These are phyloP conservation scores for Galago senegalensis DNA, from an alignment of 2,797 vertebrate species.

Conservation along the genomic window DNA sequence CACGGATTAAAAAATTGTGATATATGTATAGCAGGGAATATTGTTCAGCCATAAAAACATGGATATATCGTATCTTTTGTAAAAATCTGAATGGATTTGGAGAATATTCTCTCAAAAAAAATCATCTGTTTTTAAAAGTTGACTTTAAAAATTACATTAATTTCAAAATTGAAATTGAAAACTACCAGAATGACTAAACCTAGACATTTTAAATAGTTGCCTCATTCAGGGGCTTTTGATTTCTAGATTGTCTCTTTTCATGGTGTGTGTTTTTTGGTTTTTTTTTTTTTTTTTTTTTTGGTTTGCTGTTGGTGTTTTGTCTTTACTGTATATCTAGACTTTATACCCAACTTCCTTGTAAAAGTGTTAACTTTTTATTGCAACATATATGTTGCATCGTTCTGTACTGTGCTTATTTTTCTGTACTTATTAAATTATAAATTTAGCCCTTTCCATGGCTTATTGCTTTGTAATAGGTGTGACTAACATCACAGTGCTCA, in stretches of 20 bases:
- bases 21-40: no score
- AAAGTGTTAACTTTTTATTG: not conserved
- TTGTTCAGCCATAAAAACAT: no score
- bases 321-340: not conserved
- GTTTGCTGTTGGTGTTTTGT: no score
- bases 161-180: not conserved
- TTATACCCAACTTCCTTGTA: not conserved
- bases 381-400: not conserved
- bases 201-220: not conserved
- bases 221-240: not conserved
- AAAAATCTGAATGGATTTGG: no score
- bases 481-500: not conserved
- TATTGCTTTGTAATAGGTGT: not conserved
- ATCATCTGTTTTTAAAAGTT: not conserved
- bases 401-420: not conserved
- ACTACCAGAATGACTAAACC: not conserved
- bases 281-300: not conserved
- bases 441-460: not conserved
- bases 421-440: not conserved
- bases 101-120: not conserved
- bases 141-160: not conserved
- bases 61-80: no score
- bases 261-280: no score
- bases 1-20: no score
- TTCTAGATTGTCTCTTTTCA: not conserved